Conservation (phyloP, 2,113 vertebrate species). For the Vimba vimba region DNA sequence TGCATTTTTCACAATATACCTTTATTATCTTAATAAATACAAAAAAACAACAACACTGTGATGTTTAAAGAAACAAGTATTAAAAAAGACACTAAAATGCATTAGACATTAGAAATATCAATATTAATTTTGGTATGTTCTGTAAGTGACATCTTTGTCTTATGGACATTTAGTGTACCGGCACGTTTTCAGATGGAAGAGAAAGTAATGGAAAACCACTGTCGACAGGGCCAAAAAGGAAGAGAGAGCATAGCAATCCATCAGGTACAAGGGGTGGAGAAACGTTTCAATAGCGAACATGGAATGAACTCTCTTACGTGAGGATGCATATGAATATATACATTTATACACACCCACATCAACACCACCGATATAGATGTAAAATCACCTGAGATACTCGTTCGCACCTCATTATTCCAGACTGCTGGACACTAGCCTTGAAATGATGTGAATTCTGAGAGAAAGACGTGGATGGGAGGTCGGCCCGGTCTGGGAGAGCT, state of each 20-base stretch:
- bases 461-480: constrained; percentile 66
- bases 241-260: constrained; percentile 52
- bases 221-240: constrained; percentile 57
- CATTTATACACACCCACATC: constrained; percentile 72
- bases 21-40: constrained; percentile 88
- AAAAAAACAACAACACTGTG: constrained; percentile 82
- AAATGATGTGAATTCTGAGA: constrained; percentile 55
- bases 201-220: constrained; percentile 66
- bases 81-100: constrained; percentile 78
- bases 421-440: constrained; percentile 73
- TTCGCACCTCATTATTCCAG: constrained; percentile 81
- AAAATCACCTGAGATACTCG: constrained; percentile 84
- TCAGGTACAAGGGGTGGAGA: constrained; percentile 54
- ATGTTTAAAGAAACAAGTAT: constrained; percentile 78
- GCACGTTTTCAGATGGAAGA: constrained; percentile 64
- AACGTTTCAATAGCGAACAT: constrained; percentile 64
- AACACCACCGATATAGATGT: constrained; percentile 77
- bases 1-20: constrained; percentile 86
- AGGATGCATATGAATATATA: constrained; percentile 79
- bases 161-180: constrained; percentile 70
- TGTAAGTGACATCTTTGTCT: constrained; percentile 80
- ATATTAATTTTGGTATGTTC: constrained; percentile 82
- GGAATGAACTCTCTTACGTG: constrained; percentile 72
- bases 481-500: constrained; percentile 66
- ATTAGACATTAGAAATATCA: constrained; percentile 79